Conservation (phyloP, 2,888 invertebrate species). For the Nasonia oneida region DNA sequence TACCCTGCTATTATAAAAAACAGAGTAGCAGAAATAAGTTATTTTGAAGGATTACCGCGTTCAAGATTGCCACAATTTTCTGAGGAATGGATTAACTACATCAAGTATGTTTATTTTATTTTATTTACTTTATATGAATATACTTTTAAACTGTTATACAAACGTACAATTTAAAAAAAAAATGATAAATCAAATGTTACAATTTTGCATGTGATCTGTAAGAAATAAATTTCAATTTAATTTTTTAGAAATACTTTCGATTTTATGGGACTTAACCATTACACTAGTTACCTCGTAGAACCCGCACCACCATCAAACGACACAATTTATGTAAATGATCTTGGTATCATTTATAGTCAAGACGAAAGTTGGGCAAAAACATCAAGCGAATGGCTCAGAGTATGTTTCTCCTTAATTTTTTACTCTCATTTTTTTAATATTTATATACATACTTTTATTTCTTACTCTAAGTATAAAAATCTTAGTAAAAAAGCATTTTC, state of each 20-base stretch:
- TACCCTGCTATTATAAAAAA: constrained; percentile 76
- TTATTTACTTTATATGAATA: neutral
- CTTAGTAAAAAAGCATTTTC: neutral
- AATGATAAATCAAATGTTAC: too few relatives aligned
- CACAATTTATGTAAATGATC: constrained; percentile 20
- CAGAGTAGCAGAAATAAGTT: constrained; percentile 77
- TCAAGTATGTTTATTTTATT: constrained; percentile 60
- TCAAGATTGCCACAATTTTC: constrained; percentile 80
- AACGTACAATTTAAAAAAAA: neutral
- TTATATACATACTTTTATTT: neutral
- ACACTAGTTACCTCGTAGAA: constrained; percentile 66
- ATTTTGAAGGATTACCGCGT: constrained; percentile 75
- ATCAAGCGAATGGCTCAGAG: constrained; percentile 5
- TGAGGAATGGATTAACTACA: constrained; percentile 80
- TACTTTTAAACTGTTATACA: neutral
- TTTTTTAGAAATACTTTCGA: constrained; percentile 69
- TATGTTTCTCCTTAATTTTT: constrained; percentile 3
- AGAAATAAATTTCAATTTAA: too few relatives aligned
- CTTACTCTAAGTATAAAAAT: neutral
- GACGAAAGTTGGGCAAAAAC: constrained; percentile 28
- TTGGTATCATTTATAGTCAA: neutral
- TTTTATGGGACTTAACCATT: constrained; percentile 73
- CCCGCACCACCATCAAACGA: constrained; percentile 29
- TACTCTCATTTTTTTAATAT: neutral
- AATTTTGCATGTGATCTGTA: too few relatives aligned